phyloP scores from a whole-genome alignment of 2,113 vertebrate species.

The Crocuta crocuta region DNA sequence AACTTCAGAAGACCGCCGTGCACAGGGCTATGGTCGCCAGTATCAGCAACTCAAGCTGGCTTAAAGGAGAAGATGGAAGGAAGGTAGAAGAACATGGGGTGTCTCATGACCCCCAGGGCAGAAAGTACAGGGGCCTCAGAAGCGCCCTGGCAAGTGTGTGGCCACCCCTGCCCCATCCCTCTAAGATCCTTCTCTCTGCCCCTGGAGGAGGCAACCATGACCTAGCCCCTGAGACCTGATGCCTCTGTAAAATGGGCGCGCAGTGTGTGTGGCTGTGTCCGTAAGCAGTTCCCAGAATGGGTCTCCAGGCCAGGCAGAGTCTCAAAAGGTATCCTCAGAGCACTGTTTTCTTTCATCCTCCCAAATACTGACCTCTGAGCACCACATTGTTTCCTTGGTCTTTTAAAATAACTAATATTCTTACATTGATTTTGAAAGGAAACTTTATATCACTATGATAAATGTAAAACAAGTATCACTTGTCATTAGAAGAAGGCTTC shows the following conservation, averaged over 20 bases:
- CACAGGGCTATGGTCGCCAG: not conserved
- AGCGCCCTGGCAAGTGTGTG: not conserved
- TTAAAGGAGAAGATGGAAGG: not conserved
- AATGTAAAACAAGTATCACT: not conserved
- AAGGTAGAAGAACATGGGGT: not conserved
- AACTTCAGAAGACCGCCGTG: not conserved
- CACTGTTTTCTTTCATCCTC: not conserved
- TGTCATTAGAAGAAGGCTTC: not conserved
- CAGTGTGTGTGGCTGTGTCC: not conserved
- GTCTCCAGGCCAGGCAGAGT: not conserved
- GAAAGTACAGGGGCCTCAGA: not conserved
- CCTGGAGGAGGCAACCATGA: not conserved
- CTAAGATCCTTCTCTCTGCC: not conserved
- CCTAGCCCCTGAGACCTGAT: not conserved
- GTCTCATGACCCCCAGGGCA: not conserved
- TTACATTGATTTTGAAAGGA: conserved; percentile 14
- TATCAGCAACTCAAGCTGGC: not conserved
- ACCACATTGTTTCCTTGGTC: not conserved
- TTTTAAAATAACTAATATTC: not conserved
- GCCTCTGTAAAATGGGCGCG: not conserved
- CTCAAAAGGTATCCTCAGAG: not conserved
- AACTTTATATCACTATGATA: not conserved
- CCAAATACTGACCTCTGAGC: not conserved
- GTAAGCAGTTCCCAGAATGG: not conserved
- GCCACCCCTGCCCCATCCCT: too few relatives aligned